A percentile compares a stretch with the other conserved stretches of the same genome.
phyloP scores from a whole-genome alignment of 2,797 vertebrate species.

The Eutrigla gurnardus region DNA sequence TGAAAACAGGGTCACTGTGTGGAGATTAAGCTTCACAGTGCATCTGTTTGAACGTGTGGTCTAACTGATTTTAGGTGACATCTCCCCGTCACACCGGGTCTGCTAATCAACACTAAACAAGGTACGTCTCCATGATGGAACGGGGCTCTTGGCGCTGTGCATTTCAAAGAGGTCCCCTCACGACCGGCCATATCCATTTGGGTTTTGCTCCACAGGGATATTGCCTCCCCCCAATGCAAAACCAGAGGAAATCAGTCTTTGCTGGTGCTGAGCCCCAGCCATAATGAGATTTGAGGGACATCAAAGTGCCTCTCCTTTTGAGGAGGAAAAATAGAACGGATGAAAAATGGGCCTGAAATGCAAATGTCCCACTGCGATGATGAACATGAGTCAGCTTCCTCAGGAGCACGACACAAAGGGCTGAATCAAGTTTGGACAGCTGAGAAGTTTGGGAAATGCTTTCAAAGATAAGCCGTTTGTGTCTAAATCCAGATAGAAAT shows the following conservation, averaged over 20 bases:
- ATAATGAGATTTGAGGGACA: constrained; percentile 86
- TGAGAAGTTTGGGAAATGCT: constrained; percentile 49
- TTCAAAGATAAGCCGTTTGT: constrained; percentile 48
- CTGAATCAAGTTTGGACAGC: constrained; percentile 26
- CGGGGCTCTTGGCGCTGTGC: constrained; percentile 45
- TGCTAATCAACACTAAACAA: constrained; percentile 71
- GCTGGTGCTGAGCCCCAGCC: constrained; percentile 57
- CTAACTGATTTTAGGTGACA: constrained; percentile 30
- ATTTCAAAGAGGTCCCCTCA: constrained; percentile 57
- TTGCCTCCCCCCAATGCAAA: constrained; percentile 63
- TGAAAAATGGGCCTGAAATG: constrained; percentile 79
- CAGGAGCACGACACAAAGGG: constrained; percentile 65
- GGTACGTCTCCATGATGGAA: constrained; percentile 46
- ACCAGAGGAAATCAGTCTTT: constrained; percentile 72
- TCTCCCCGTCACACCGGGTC: constrained; percentile 42
- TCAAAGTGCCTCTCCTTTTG: constrained; percentile 81
- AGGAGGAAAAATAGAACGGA: constrained; percentile 73
- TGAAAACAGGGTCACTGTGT: not conserved
- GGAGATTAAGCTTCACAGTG: not conserved
- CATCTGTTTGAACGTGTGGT: not conserved
- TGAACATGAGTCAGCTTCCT: constrained; percentile 73
- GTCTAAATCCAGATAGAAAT: constrained; percentile 43
- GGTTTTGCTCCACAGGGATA: constrained; percentile 74
- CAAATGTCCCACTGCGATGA: constrained; percentile 74
- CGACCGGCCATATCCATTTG: constrained; percentile 56